Conservation (phyloP, 2,113 vertebrate species). For the Tautogolabrus adspersus region DNA sequence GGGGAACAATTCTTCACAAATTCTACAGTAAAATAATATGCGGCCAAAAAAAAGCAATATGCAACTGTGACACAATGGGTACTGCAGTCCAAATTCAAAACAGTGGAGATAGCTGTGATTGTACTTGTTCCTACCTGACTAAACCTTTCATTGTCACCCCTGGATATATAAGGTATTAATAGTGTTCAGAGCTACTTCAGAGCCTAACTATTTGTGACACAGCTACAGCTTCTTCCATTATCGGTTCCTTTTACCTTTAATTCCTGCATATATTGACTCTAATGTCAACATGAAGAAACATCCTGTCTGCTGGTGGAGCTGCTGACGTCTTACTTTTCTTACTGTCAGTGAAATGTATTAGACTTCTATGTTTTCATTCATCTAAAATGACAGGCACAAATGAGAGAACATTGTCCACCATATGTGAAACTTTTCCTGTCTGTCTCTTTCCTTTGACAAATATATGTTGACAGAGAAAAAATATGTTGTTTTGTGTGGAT, state of each 20-base stretch:
- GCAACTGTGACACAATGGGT: too few relatives aligned
- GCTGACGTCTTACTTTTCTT: not conserved
- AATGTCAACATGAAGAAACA: not conserved
- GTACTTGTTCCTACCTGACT: not conserved
- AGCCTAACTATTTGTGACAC: not conserved
- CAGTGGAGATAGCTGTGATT: not conserved
- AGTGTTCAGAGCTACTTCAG: not conserved
- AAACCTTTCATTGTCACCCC: not conserved
- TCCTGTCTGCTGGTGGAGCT: not conserved
- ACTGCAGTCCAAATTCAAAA: too few relatives aligned
- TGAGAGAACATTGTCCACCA: not conserved
- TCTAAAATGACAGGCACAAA: not conserved
- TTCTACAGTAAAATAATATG: too few relatives aligned
- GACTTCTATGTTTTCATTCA: constrained; percentile 1
- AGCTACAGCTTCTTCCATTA: not conserved
- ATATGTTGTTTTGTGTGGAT: not conserved
- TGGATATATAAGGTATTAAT: not conserved
- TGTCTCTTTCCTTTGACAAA: not conserved
- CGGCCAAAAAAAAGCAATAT: too few relatives aligned
- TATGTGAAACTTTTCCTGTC: not conserved
- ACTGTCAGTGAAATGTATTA: not conserved
- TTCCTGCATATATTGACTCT: not conserved
- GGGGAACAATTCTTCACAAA: too few relatives aligned
- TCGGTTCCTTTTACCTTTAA: not conserved
- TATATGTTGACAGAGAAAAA: not conserved